Percentiles rank a stretch among this genome's conserved stretches.
Evolutionary conservation across 2,888 invertebrate species (phyloP).

Genomic region (Cryptosula pallasiana): DNA sequence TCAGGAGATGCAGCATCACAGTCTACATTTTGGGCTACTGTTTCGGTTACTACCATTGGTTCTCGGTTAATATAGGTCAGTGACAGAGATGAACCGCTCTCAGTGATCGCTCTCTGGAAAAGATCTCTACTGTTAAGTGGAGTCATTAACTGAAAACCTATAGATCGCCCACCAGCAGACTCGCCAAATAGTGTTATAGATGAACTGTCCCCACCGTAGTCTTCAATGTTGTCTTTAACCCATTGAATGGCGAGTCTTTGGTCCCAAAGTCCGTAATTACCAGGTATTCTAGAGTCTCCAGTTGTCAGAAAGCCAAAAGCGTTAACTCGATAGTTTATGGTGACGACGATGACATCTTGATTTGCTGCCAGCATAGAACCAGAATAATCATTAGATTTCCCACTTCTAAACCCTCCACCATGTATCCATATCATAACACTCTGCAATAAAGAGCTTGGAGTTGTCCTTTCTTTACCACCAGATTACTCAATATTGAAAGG

Average conservation of each 20-base stretch:
- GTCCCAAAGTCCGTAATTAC: slow-evolving; percentile 38
- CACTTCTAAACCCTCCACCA: slow-evolving; percentile 25
- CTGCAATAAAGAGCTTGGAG: background rate
- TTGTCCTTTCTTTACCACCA: too few relatives aligned
- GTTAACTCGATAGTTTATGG: slow-evolving; percentile 35
- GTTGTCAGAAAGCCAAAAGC: slow-evolving; percentile 37
- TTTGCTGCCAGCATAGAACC: slow-evolving; percentile 28
- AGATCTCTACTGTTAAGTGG: slow-evolving; percentile 29
- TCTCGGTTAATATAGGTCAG: background rate
- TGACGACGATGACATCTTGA: slow-evolving; percentile 32
- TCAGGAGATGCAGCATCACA: background rate
- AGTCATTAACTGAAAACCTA: slow-evolving; percentile 31
- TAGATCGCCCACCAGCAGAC: slow-evolving; percentile 35
- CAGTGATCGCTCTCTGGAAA: slow-evolving; percentile 27
- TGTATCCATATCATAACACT: slow-evolving; percentile 28
- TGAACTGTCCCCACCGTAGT: slow-evolving; percentile 33
- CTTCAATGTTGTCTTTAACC: slow-evolving; percentile 34
- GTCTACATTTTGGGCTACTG: background rate
- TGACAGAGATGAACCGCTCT: slow-evolving; percentile 27
- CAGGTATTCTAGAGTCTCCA: slow-evolving; percentile 31
- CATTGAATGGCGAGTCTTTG: slow-evolving; percentile 35
- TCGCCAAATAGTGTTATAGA: slow-evolving; percentile 36
- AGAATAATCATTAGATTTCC: slow-evolving; percentile 12
- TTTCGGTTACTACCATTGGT: background rate
- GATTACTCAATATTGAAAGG: too few relatives aligned